Base-by-base conservation (phyloP, 2,888 invertebrate genomes). In the Trichogramma evanescens region DNA sequence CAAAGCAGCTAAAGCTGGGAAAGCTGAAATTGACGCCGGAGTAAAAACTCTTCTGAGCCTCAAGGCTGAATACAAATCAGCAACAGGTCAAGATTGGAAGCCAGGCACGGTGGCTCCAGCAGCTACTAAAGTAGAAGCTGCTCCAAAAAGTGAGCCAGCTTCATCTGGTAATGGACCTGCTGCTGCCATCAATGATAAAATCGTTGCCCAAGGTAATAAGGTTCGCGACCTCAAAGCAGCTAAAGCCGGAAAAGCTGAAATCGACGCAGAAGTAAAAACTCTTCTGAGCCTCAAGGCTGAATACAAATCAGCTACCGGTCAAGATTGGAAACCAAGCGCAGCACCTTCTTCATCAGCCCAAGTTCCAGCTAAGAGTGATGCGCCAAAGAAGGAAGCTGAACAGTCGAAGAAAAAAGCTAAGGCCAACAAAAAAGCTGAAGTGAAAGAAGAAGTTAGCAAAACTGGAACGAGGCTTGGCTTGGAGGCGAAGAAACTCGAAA, bases 381-480 rank as follows among this genome's bases (percentile, higher is more conserved):
- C 5, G 26, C 10, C 3, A 60, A 58, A 10, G 46, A 49, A 26
- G 26, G 26, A 26, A 65, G 4, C 50, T 55, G 46, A 67, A 63
- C 61, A 73, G 68, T 58, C 63, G 63, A 59, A 71, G 10, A 44
- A 64, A 64, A 44, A 70, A 69, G 65, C 71, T 1, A 75, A 80
- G 71, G 74, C 73, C 13, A 76, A 76, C 6, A 77, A 78, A 63
- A 69, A 70, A 10, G 69, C 71, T 63, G 58, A 72, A 67, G 70
- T 74, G 44, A 65, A 80, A 73, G 83, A 84, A 6, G 74, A 82
- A 0, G 82, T 80, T 0, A 79, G 80, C 0, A 96, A 97, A 80
- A 97, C 97, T 73, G 88, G 95, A 72, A 96, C 97, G 0, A 84
- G 95, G 55, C 81, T 99, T 6, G 97, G 99, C 3, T 78, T 99